Conservation (phyloP, 2,113 vertebrate genomes). For the Hylia prasina region DNA sequence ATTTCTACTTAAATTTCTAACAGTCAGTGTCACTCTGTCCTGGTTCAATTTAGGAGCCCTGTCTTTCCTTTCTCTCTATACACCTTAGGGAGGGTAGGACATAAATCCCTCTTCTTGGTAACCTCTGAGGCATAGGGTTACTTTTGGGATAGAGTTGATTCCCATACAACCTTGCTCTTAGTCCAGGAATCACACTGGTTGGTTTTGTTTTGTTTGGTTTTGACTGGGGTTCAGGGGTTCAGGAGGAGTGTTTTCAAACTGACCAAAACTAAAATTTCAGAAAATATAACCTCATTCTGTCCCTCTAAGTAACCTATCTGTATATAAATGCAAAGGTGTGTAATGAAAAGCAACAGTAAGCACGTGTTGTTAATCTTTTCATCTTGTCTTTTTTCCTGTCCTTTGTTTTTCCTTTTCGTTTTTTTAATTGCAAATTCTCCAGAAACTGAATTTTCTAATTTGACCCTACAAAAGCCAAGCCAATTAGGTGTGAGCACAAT, state of each 20-base stretch:
- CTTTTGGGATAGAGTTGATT: not conserved
- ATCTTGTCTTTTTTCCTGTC: fast-evolving
- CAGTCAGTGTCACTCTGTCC: not conserved
- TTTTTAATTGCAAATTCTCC: not conserved
- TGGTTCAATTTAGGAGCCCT: not conserved
- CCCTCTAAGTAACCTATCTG: not conserved
- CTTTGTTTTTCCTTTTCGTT: not conserved
- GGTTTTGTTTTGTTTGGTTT: not conserved
- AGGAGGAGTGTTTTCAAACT: not conserved
- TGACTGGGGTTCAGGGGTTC: fast-evolving
- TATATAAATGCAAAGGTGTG: not conserved
- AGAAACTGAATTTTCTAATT: not conserved
- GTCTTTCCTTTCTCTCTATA: not conserved
- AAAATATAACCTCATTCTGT: not conserved
- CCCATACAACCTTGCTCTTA: not conserved
- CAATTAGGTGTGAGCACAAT: not conserved
- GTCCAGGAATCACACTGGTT: not conserved
- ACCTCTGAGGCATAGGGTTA: not conserved
- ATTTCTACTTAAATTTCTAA: not conserved
- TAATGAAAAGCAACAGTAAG: not conserved
- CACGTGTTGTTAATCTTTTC: not conserved
- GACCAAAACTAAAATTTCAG: not conserved
- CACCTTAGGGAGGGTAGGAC: not conserved
- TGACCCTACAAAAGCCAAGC: not conserved
- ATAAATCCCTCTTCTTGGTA: not conserved